phyloP scores from a whole-genome alignment of 2,113 vertebrate genomes.

The Onychostoma macrolepis region DNA sequence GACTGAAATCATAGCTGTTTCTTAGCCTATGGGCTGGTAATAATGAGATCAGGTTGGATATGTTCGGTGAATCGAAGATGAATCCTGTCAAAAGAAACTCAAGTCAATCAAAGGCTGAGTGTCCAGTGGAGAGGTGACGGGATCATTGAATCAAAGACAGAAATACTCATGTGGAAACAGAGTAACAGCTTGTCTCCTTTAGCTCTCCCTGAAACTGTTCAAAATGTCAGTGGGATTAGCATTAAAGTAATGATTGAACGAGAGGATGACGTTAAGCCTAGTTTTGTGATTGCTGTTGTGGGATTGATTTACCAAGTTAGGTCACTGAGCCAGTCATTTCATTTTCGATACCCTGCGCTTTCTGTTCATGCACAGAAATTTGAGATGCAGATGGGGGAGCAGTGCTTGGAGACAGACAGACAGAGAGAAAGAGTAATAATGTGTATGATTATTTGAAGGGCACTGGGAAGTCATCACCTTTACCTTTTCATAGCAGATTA shows the following conservation, averaged over 20 bases:
- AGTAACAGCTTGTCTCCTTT: background rate
- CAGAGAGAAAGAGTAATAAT: slow-evolving; percentile 18
- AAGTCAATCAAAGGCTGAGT: background rate
- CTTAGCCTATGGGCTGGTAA: background rate
- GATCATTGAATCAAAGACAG: background rate
- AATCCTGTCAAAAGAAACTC: background rate
- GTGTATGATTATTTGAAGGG: slow-evolving; percentile 28
- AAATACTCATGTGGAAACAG: background rate
- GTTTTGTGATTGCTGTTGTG: slow-evolving; percentile 27
- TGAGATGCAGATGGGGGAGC: background rate
- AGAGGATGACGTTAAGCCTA: slow-evolving; percentile 4
- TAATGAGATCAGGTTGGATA: background rate
- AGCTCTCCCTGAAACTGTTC: background rate
- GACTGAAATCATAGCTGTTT: background rate
- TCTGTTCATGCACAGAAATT: background rate
- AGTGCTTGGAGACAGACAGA: background rate
- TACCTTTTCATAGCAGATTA: slow-evolving; percentile 39
- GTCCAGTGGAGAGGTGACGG: background rate
- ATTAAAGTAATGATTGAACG: slow-evolving; percentile 34
- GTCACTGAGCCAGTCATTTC: slow-evolving; percentile 44
- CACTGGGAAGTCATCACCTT: slow-evolving; percentile 48
- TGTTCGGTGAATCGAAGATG: background rate
- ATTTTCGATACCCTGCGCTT: slow-evolving; percentile 45
- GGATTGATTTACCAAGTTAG: slow-evolving; percentile 34
- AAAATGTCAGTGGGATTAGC: slow-evolving; percentile 36